Base-by-base conservation (phyloP, 2,797 vertebrate species). In the Siniperca obscura region DNA sequence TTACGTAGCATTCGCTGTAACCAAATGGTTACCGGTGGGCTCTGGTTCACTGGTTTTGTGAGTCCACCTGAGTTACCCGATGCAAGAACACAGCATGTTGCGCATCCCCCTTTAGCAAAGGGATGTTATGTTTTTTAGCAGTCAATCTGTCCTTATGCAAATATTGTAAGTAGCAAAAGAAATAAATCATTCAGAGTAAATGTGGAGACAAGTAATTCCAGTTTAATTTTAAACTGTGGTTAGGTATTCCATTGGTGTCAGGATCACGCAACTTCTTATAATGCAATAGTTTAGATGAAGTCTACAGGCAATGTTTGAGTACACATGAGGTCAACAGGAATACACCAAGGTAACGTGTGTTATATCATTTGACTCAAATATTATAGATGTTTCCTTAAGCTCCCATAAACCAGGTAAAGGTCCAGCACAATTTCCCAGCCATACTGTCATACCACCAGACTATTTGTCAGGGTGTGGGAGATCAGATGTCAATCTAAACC, bases 301-400 rank as follows among this genome's bases (percentile, higher is more conserved):
- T 50, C 27, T 27, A 6, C 55, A 52, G 19, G 19, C 14, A 16
- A 27, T 78, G 40, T 74, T 61, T 71, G 27, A 76, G 56, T 74
- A 53, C 30, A 69, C 61, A 36, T 42, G 17, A 30, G 60, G 52
- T 52, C 77, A 72, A 34, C 12, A 25, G 8, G 11, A 40, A 21
- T 2, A 19, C 7, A 50, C 13, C 14, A 55, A 36, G 25, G 46
- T 86, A 80, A 79, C 12, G 11, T 48, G 7, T 50, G 59, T 88
- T 80, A 83, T 30, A 82, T 85, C 72, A 86, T 44, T 74, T 82
- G 70, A 82, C 90, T 74, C 25, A 87, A 21, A 86, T 83, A 74
- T 48, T 2, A 36, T 1, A 0, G 16, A 60, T 46, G 50, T 55
- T 66, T 81, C 55, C 67, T 65, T 62, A 25, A 76, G 22, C 16